Conservation (phyloP, 1,140 invertebrate species). For the Melitaea cinxia region DNA sequence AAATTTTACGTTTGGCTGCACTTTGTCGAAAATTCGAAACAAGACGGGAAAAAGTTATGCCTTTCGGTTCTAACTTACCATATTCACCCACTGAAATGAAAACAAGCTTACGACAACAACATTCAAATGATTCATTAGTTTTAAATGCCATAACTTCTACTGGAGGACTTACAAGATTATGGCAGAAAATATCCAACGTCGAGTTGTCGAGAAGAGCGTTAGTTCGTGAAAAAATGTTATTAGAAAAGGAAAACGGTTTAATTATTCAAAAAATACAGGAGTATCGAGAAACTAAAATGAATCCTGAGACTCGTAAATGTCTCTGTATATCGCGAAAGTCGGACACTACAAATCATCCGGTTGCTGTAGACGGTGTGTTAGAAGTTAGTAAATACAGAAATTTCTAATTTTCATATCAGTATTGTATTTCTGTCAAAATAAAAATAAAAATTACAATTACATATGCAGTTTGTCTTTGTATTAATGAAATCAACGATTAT, state of each 20-base stretch:
- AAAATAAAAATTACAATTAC: not conserved
- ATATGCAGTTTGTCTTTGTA: not conserved
- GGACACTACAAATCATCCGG: constrained; percentile 30
- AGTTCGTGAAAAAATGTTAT: constrained; percentile 59
- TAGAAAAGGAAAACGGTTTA: constrained; percentile 63
- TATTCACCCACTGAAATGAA: constrained; percentile 62
- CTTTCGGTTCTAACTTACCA: constrained; percentile 79
- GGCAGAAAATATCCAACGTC: constrained; percentile 68
- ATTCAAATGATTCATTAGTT: constrained; percentile 63
- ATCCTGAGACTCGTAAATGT: constrained; percentile 48
- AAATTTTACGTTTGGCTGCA: constrained; percentile 76
- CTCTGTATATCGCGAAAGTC: constrained; percentile 40
- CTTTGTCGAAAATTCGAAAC: constrained; percentile 84
- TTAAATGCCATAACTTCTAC: constrained; percentile 57
- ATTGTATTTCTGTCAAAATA: not conserved
- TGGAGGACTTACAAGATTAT: constrained; percentile 62
- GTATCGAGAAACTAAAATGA: constrained; percentile 45
- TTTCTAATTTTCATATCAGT: not conserved
- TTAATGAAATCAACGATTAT: no score
- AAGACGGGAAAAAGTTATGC: constrained; percentile 81
- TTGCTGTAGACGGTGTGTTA: constrained; percentile 51
- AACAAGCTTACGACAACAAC: constrained; percentile 40
- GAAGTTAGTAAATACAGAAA: constrained; percentile 56
- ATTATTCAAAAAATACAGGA: constrained; percentile 52
- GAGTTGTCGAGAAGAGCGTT: constrained; percentile 64